Conservation (phyloP, 2,888 invertebrate species). For the Allygus modestus region DNA sequence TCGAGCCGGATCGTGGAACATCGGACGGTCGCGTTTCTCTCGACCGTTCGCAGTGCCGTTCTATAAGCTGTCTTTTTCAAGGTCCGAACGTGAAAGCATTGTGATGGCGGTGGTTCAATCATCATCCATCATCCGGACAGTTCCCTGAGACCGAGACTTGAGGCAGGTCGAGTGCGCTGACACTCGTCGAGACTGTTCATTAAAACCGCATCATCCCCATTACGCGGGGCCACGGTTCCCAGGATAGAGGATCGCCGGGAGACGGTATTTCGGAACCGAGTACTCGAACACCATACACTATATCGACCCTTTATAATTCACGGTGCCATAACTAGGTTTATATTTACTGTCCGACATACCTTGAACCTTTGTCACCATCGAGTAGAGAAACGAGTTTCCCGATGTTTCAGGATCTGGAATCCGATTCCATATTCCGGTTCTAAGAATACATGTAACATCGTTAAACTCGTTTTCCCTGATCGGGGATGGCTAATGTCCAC, state of each 20-base stretch:
- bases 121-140: conserved; percentile 28
- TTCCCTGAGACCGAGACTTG: conserved; percentile 22
- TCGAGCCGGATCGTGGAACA: background rate
- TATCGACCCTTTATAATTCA: too few relatives aligned
- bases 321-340: too few relatives aligned
- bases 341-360: too few relatives aligned
- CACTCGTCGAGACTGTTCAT: conserved; percentile 7
- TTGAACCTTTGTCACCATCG: too few relatives aligned
- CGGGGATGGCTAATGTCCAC: too few relatives aligned
- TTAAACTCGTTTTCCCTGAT: too few relatives aligned
- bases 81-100: conserved; percentile 20
- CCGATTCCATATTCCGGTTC: too few relatives aligned
- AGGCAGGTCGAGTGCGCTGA: background rate
- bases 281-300: too few relatives aligned
- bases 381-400: too few relatives aligned
- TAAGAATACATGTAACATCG: too few relatives aligned
- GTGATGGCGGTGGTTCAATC: conserved; percentile 31
- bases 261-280: too few relatives aligned
- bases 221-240: background rate
- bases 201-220: conserved; percentile 28
- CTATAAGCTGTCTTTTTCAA: conserved; percentile 49
- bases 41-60: conserved; percentile 8
- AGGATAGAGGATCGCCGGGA: background rate
- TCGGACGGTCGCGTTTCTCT: conserved; percentile 24
- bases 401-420: too few relatives aligned